Evolutionary conservation across 2,888 invertebrate genomes (phyloP).

Genomic region (Idaea aversata): DNA sequence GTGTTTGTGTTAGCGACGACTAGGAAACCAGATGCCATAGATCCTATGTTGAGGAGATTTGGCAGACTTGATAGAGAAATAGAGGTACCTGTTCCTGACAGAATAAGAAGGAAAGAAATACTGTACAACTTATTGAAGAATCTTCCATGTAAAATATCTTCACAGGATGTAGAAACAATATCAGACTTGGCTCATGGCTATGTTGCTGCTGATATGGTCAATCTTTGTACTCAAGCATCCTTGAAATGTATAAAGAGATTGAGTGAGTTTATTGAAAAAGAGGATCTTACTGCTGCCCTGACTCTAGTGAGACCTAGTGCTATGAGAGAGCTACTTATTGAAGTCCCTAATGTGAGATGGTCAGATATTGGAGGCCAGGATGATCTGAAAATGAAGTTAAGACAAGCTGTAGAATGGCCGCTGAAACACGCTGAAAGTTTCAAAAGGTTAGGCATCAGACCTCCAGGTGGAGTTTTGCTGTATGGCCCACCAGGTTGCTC

Average conservation of each 20-base stretch:
- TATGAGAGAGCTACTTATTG: constrained; percentile 93
- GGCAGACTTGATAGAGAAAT: constrained; percentile 91
- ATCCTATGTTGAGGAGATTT: constrained; percentile 87
- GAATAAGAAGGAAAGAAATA: constrained; percentile 83
- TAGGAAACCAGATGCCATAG: constrained; percentile 87
- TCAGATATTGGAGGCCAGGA: constrained; percentile 95
- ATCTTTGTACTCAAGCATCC: constrained; percentile 87
- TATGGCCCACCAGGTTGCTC: constrained; percentile 99
- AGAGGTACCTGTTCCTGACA: constrained; percentile 88
- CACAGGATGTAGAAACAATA: constrained; percentile 81
- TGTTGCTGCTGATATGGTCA: constrained; percentile 92
- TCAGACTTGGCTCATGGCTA: constrained; percentile 91
- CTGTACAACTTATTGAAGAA: constrained; percentile 82
- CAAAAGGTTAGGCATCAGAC: constrained; percentile 87
- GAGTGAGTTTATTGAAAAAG: constrained; percentile 53
- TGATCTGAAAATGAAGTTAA: constrained; percentile 90
- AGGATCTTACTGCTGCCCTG: constrained; percentile 83
- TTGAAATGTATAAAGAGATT: constrained; percentile 80
- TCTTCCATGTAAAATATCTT: constrained; percentile 77
- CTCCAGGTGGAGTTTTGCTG: constrained; percentile 94
- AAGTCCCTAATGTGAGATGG: constrained; percentile 95
- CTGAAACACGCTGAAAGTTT: constrained; percentile 92
- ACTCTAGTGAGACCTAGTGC: constrained; percentile 91
- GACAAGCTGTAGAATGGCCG: constrained; percentile 97
- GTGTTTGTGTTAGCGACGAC: constrained; percentile 90